phyloP scores from a whole-genome alignment of 2,888 invertebrate species.

The Nasonovia ribisnigri region DNA sequence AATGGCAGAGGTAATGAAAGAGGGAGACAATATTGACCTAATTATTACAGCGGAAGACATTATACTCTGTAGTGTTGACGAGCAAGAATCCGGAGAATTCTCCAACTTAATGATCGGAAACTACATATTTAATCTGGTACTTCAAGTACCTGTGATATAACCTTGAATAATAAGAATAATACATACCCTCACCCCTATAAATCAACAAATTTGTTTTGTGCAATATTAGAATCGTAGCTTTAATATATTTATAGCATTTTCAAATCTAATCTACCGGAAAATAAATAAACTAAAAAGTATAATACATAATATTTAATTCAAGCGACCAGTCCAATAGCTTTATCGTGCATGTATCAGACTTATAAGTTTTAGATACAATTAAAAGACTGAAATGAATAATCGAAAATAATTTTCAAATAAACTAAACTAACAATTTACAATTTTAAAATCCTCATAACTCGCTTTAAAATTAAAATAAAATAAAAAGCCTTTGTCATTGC shows the following conservation, averaged over 20 bases:
- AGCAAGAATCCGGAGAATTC: neutral
- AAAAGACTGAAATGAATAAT: neutral
- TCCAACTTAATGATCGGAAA: neutral
- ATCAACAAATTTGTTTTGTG: neutral
- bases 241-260: neutral
- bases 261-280: neutral
- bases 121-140: neutral
- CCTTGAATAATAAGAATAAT: neutral
- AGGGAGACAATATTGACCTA: neutral
- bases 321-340: neutral
- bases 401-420: neutral
- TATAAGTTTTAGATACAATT: neutral
- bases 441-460: no score
- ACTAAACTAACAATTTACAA: no score
- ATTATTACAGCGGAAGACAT: neutral
- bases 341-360: neutral
- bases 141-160: neutral
- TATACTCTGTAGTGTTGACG: neutral
- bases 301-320: neutral
- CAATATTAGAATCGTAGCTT: neutral
- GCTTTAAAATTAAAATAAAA: no score
- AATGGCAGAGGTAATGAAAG: neutral
- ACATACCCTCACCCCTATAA: neutral
- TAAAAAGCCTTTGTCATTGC: no score
- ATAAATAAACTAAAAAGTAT: neutral